These are phyloP conservation scores for Scomber colias DNA, from an alignment of 2,113 vertebrate genomes.

Conservation along the genomic window DNA sequence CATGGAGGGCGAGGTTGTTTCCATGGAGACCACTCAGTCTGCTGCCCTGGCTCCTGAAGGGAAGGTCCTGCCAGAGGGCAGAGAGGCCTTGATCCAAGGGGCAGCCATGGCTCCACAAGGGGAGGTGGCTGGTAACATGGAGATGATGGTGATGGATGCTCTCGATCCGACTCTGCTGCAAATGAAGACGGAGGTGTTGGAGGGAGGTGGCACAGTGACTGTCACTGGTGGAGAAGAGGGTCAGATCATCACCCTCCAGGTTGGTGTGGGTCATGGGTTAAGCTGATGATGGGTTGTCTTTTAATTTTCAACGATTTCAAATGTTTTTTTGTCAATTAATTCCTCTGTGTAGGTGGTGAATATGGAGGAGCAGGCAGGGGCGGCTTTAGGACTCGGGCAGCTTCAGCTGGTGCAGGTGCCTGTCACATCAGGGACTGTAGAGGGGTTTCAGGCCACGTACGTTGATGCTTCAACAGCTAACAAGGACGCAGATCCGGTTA, in stretches of 20 bases:
- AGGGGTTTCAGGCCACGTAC: slow-evolving; percentile 94
- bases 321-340: not conserved
- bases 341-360: slow-evolving; percentile 90
- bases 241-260: slow-evolving; percentile 96
- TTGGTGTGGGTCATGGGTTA: slow-evolving; percentile 1
- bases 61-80: slow-evolving; percentile 64
- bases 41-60: slow-evolving; percentile 51
- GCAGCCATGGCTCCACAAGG: slow-evolving; percentile 51
- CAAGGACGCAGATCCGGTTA: slow-evolving; percentile 95
- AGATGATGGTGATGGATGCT: slow-evolving; percentile 99
- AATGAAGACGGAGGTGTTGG: slow-evolving; percentile 94
- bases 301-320: not conserved
- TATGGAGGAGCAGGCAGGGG: slow-evolving; percentile 95
- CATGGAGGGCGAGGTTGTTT: slow-evolving; percentile 78
- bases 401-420: slow-evolving; percentile 98
- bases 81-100: slow-evolving; percentile 65
- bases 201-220: slow-evolving; percentile 76
- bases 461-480: slow-evolving; percentile 88
- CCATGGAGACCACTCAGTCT: slow-evolving; percentile 69
- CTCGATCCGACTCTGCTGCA: slow-evolving; percentile 95
- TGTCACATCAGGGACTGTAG: slow-evolving; percentile 93
- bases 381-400: slow-evolving; percentile 92
- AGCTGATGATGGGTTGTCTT: not conserved
- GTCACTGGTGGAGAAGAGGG: slow-evolving; percentile 90
- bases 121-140: slow-evolving; percentile 78